phyloP scores from a whole-genome alignment of 2,888 invertebrate genomes.

The Torymus tubicola region DNA sequence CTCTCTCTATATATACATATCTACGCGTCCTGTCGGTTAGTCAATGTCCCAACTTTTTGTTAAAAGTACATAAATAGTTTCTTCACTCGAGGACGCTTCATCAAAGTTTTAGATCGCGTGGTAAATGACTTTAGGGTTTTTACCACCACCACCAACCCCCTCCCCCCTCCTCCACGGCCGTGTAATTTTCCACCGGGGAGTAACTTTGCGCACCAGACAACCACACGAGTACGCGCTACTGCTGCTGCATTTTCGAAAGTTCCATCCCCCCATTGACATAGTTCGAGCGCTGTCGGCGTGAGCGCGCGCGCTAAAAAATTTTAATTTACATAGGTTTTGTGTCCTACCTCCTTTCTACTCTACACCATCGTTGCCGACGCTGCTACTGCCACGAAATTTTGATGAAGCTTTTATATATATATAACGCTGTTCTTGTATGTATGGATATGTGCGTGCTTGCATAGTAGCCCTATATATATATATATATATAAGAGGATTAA shows the following conservation, averaged over 20 bases:
- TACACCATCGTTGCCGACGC: not conserved
- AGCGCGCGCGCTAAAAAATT: conserved; percentile 43
- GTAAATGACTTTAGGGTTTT: conserved; percentile 33
- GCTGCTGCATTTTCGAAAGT: conserved; percentile 28
- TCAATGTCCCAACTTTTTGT: not conserved
- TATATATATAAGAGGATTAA: too few species aligned
- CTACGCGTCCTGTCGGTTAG: too few species aligned
- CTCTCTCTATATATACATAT: too few species aligned
- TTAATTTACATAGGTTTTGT: conserved; percentile 13
- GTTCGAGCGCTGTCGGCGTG: conserved; percentile 10
- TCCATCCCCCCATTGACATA: conserved; percentile 23
- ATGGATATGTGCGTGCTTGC: too few species aligned
- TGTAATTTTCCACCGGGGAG: conserved; percentile 23
- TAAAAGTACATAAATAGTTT: conserved; percentile 21
- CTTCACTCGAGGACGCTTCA: conserved; percentile 13
- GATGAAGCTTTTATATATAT: too few species aligned
- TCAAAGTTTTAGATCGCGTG: conserved; percentile 19
- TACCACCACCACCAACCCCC: not conserved
- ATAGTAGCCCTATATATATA: too few species aligned
- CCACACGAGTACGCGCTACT: not conserved
- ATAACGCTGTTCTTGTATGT: too few species aligned
- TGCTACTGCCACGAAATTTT: too few species aligned
- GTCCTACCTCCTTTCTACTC: too few species aligned
- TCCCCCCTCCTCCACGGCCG: too few species aligned
- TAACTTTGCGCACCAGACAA: conserved; percentile 11